phyloP scores from a whole-genome alignment of 2,888 invertebrate genomes.

The Smittia sp. region DNA sequence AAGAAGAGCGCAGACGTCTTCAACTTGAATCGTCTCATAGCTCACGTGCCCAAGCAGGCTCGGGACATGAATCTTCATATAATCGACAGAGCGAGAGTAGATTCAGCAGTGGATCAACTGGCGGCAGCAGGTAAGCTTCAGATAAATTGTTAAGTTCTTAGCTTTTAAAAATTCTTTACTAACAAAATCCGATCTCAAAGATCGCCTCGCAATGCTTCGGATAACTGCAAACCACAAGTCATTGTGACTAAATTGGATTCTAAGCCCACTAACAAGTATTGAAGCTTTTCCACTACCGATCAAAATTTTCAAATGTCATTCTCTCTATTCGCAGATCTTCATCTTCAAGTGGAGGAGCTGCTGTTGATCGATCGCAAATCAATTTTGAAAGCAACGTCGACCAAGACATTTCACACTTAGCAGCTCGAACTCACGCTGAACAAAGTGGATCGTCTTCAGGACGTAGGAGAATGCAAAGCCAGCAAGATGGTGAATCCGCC shows the following conservation, averaged over 20 bases:
- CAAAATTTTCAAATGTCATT: not conserved
- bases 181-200: not conserved
- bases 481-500: slow-evolving; percentile 42
- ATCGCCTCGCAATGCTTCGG: not conserved
- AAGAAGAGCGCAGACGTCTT: slow-evolving; percentile 35
- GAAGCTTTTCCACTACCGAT: not conserved
- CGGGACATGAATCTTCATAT: not conserved
- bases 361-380: not conserved
- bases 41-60: not conserved
- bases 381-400: slow-evolving; percentile 31
- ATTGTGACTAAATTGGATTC: not conserved
- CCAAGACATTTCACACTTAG: slow-evolving; percentile 41
- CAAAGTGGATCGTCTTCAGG: slow-evolving; percentile 36
- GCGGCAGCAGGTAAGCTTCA: slow-evolving; percentile 17
- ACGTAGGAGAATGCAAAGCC: slow-evolving; percentile 43
- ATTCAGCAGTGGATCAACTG: not conserved
- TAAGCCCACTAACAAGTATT: not conserved
- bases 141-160: not conserved
- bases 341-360: not conserved
- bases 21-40: no score
- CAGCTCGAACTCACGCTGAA: slow-evolving; percentile 34
- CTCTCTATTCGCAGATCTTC: not conserved
- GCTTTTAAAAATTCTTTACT: not conserved
- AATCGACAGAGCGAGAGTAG: not conserved
- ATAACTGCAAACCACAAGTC: not conserved